Percentiles rank a stretch among this genome's conserved stretches.
These are phyloP conservation scores for Melieria omissa DNA, from an alignment of 2,888 invertebrate species.

Conservation along the genomic window DNA sequence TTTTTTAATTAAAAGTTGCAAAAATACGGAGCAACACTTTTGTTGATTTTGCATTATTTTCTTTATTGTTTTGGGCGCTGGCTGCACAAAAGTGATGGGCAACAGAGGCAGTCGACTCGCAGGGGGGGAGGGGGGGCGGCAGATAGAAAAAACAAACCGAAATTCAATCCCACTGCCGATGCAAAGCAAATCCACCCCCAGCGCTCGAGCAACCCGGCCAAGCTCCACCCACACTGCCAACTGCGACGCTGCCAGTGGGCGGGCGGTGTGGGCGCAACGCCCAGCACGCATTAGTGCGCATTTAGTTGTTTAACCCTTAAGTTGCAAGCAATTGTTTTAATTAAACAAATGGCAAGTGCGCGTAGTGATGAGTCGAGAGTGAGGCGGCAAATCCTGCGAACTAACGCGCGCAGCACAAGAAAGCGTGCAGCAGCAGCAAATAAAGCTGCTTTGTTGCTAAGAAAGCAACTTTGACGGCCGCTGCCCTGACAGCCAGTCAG, in stretches of 20 bases:
- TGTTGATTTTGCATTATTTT: slow-evolving; percentile 43
- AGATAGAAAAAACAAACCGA: not conserved
- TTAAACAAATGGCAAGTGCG: slow-evolving; percentile 53
- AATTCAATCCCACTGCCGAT: slow-evolving; percentile 1
- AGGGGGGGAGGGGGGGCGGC: not conserved
- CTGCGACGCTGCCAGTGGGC: not conserved
- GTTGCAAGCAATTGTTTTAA: slow-evolving; percentile 55
- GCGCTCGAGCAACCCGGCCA: not conserved
- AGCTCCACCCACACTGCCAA: slow-evolving; percentile 29
- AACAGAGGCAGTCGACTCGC: not conserved
- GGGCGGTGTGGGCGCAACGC: not conserved
- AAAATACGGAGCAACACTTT: slow-evolving; percentile 29
- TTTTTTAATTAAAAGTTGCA: slow-evolving; percentile 37
- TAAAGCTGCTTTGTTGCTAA: slow-evolving; percentile 2
- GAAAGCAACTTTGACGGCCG: not conserved
- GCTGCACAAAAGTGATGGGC: not conserved
- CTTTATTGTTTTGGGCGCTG: slow-evolving; percentile 22
- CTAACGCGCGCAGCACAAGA: not conserved
- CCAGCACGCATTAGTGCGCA: slow-evolving; percentile 11
- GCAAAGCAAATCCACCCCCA: slow-evolving; percentile 18
- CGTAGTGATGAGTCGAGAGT: slow-evolving; percentile 4
- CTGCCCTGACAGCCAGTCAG: not conserved
- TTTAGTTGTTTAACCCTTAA: slow-evolving; percentile 53
- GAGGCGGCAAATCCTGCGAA: not conserved
- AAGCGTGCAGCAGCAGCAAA: not conserved